Evolutionary conservation across 2,888 invertebrate species (phyloP).

Genomic region (Mylabris sibirica): DNA sequence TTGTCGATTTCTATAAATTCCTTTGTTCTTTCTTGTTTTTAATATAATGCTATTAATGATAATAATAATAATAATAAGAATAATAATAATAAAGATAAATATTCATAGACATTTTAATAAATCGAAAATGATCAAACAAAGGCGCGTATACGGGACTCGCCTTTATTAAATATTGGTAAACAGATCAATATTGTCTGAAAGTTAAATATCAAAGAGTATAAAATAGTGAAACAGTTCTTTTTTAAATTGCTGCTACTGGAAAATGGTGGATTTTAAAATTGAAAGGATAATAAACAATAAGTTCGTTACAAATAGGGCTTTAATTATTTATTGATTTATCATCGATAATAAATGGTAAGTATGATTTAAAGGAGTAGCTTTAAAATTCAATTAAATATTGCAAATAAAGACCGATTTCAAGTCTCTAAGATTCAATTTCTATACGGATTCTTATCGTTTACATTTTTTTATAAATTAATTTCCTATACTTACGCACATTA

Average conservation of each 20-base stretch:
- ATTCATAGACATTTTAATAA: conserved; percentile 10
- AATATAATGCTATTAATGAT: background rate
- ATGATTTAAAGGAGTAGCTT: conserved; percentile 24
- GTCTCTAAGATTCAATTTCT: conserved; percentile 23
- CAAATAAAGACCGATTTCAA: conserved; percentile 20
- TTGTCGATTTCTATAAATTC: conserved; percentile 8
- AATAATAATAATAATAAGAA: background rate
- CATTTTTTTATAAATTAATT: background rate
- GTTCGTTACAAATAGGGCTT: conserved; percentile 14
- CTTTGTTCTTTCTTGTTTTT: background rate
- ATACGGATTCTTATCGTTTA: background rate
- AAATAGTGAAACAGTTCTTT: background rate
- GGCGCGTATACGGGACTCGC: conserved; percentile 6
- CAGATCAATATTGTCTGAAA: conserved; percentile 12
- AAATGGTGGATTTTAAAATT: background rate
- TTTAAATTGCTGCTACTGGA: background rate
- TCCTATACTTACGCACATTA: background rate
- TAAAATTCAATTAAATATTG: conserved; percentile 30
- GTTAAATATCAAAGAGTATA: conserved; percentile 13
- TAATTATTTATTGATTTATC: conserved; percentile 27
- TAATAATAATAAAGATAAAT: background rate
- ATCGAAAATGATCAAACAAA: conserved; percentile 14
- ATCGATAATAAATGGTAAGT: conserved; percentile 14
- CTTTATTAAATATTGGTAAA: conserved; percentile 11
- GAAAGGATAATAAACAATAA: background rate